Percentiles rank a stretch among this genome's conserved stretches.
Conservation (phyloP, 2,888 invertebrate species). For the Caenorhabditis angaria region DNA sequence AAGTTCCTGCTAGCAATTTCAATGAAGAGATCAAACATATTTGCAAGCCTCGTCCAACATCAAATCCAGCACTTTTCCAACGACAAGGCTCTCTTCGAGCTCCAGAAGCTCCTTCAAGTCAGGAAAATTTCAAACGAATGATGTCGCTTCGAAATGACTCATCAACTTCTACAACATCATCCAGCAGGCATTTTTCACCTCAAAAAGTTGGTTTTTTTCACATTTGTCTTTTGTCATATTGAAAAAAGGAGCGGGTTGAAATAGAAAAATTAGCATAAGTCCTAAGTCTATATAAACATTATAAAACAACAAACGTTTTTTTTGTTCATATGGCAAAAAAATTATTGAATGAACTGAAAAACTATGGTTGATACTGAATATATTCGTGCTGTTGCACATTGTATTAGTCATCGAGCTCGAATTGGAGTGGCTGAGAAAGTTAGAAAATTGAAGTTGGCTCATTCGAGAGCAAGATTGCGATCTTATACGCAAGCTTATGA, state of each 20-base stretch:
- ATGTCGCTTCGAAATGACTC: constrained; percentile 45
- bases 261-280: background rate
- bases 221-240: too few species aligned
- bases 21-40: constrained; percentile 30
- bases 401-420: constrained; percentile 34
- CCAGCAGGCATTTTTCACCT: background rate
- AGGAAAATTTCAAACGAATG: constrained; percentile 63
- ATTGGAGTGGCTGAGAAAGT: constrained; percentile 35
- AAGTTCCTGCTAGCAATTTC: constrained; percentile 31
- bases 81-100: constrained; percentile 78
- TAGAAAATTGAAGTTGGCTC: constrained; percentile 22
- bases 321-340: background rate
- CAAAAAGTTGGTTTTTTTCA: constrained; percentile 38
- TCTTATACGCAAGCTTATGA: constrained; percentile 29
- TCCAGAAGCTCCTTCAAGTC: constrained; percentile 46
- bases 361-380: constrained; percentile 36
- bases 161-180: background rate
- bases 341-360: background rate
- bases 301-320: too few species aligned
- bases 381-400: constrained; percentile 30
- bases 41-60: constrained; percentile 91
- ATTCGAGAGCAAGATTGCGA: constrained; percentile 27
- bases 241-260: too few species aligned
- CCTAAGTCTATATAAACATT: too few species aligned
- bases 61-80: constrained; percentile 90